Evolutionary conservation across 2,797 vertebrate genomes (phyloP).

Genomic region (Hypotaenidia philippensis): DNA sequence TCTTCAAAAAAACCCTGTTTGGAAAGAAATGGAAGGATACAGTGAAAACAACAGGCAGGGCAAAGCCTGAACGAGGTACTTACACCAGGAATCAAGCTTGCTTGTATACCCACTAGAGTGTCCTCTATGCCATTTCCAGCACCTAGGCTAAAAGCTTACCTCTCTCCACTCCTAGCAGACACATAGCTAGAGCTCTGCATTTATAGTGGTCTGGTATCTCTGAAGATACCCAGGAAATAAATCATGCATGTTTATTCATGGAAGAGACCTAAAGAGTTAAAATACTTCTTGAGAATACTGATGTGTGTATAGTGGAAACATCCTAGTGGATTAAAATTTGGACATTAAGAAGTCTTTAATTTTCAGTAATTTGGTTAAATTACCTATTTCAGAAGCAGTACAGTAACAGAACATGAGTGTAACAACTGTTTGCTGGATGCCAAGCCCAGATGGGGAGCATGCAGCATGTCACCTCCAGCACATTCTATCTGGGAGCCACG

Average conservation of each 20-base stretch:
- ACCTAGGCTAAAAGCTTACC: neutral
- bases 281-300: neutral
- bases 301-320: neutral
- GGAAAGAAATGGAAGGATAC: constrained; percentile 48
- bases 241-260: neutral
- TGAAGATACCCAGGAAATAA: neutral
- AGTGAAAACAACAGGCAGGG: constrained; percentile 53
- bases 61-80: neutral
- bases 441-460: neutral
- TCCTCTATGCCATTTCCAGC: neutral
- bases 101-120: neutral
- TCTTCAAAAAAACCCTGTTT: constrained; percentile 97
- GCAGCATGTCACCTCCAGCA: neutral
- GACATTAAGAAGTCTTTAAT: neutral
- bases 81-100: neutral
- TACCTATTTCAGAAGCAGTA: neutral
- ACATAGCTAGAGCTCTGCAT: neutral
- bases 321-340: neutral
- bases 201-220: neutral
- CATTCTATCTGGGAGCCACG: accelerated
- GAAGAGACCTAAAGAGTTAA: neutral
- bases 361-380: neutral
- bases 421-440: neutral
- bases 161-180: neutral
- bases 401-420: accelerated